A percentile compares a stretch with the other conserved stretches of the same genome.
Conservation (phyloP, 1,140 invertebrate genomes). For the Helicorthomorpha holstii region DNA sequence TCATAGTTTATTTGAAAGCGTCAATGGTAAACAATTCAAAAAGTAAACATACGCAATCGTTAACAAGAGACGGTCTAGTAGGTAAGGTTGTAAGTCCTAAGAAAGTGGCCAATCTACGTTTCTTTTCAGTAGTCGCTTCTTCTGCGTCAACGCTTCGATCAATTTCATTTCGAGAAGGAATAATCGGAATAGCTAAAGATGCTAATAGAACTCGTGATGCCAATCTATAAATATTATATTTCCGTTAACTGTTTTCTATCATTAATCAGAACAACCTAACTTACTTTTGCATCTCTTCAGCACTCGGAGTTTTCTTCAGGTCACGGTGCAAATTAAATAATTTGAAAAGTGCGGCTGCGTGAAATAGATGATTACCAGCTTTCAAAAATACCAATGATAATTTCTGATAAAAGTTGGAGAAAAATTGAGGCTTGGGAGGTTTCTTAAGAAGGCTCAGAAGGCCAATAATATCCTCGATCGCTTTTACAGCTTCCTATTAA, state of each 20-base stretch:
- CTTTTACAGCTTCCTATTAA: slow-evolving; percentile 80
- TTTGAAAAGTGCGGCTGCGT: slow-evolving; percentile 89
- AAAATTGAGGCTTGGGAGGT: slow-evolving; percentile 84
- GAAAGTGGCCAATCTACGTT: slow-evolving; percentile 73
- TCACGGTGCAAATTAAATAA: slow-evolving; percentile 83
- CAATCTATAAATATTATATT: slow-evolving; percentile 51
- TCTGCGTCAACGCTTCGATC: slow-evolving; percentile 93
- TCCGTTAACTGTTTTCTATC: no score
- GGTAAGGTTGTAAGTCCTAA: slow-evolving; percentile 77
- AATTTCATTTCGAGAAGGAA: slow-evolving; percentile 86
- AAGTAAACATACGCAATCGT: slow-evolving; percentile 51
- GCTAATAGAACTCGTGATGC: slow-evolving; percentile 81
- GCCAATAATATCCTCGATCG: slow-evolving; percentile 92
- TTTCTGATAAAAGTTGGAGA: slow-evolving; percentile 97
- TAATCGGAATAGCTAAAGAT: slow-evolving; percentile 82
- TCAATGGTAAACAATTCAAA: slow-evolving; percentile 5
- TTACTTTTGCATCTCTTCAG: slow-evolving; percentile 72
- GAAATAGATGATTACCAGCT: slow-evolving; percentile 93
- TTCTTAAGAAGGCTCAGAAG: slow-evolving; percentile 93
- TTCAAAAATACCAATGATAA: slow-evolving; percentile 98
- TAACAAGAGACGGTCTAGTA: slow-evolving; percentile 66
- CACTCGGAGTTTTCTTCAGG: slow-evolving; percentile 91
- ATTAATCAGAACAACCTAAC: no score
- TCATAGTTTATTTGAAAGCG: neutral
- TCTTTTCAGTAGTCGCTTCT: slow-evolving; percentile 85